Percentiles rank a stretch among this genome's conserved stretches.
Evolutionary conservation across 2,113 vertebrate genomes (phyloP).

Genomic region (Aramus guarauna): DNA sequence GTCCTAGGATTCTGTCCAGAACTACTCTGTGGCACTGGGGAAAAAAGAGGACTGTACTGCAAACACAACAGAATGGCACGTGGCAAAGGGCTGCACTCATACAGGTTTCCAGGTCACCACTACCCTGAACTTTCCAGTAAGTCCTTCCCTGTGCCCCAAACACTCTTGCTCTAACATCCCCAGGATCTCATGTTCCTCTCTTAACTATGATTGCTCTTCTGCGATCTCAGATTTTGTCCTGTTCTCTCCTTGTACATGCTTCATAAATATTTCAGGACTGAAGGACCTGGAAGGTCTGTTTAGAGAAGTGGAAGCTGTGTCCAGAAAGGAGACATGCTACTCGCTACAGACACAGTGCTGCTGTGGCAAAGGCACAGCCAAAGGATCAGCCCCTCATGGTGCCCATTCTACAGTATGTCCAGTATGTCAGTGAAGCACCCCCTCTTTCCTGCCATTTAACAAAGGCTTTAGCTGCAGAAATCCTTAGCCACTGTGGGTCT

Average conservation of each 20-base stretch:
- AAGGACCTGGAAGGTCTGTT: not conserved
- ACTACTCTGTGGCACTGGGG: not conserved
- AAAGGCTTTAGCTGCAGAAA: not conserved
- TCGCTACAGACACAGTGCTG: not conserved
- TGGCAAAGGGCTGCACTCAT: not conserved
- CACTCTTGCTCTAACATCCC: not conserved
- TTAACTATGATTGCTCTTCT: not conserved
- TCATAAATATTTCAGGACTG: not conserved
- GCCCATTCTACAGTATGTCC: not conserved
- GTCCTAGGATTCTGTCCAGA: not conserved
- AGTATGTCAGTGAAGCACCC: not conserved
- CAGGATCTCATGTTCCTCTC: not conserved
- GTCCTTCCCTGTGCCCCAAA: not conserved
- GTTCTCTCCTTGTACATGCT: not conserved
- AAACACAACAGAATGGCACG: not conserved
- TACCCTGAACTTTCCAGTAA: not conserved
- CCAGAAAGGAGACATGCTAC: not conserved
- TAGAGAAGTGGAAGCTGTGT: not conserved
- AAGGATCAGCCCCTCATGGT: not conserved
- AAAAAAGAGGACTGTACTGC: not conserved
- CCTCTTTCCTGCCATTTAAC: not conserved
- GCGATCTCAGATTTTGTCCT: not conserved
- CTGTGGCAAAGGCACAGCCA: not conserved
- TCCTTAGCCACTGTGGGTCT: not conserved
- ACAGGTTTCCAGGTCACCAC: not conserved